Evolutionary conservation across 2,113 vertebrate genomes (phyloP), one percentile per base, ranked within the genome.

Genomic region (Hemicordylus capensis): DNA sequence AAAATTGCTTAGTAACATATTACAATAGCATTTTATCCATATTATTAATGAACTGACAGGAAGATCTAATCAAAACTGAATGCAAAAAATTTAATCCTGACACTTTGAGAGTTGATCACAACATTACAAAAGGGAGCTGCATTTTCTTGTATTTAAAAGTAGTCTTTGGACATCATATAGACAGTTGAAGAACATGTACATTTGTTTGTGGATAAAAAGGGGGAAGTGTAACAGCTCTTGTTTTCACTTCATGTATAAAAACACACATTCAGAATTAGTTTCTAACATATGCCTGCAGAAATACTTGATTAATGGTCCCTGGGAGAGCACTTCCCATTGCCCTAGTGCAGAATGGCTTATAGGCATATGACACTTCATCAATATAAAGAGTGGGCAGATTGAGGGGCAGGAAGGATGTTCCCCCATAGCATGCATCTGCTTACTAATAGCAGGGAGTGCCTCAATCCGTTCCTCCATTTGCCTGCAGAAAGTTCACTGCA

Each of bases 321-420:
- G 59, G 86, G 92, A 96, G 94, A 95, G 88, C 88, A 93, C 90
- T 94, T 95, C 93, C 93, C 93, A 87, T 89, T 94, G 94, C 93
- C 90, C 88, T 88, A 3, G 54, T 94, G 93, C 85, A 86, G 92
- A 93, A 83, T 85, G 84, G 92, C 91, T 96, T 37, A 85, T 89
- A 95, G 94, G 93, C 94, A 93, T 78, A 93, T 0, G 59, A 94
- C 91, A 92, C 89, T 94, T 94, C 92, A 96, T 96, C 95, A 95
- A 84, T 70, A 92, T 1, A 0, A 19, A 92, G 89, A 93, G 90
- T 85, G 86, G 93, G 91, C 95, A 95, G 95, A 92, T 87, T 93
- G 95, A 95, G 95, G 94, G 91, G 90, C 17, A 0, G 90, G 90
- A 93, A 93, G 90, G 89, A 89, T 81, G 1, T 87, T 89, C 90